phyloP scores from a whole-genome alignment of 2,888 invertebrate species.

The Drosophila melanosoma region DNA sequence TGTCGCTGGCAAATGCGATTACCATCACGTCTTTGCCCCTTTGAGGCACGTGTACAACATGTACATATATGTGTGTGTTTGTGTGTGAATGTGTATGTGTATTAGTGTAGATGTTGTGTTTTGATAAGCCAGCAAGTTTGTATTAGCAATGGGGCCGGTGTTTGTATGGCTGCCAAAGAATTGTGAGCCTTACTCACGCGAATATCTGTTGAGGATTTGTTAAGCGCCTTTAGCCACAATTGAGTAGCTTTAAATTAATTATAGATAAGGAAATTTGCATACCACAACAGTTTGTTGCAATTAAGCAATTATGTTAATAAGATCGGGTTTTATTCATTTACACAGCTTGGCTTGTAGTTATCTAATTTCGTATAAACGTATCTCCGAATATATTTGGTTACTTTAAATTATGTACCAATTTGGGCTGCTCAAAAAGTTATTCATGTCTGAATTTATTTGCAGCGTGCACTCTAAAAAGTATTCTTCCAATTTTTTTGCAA shows the following conservation, averaged over 20 bases:
- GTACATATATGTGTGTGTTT: conserved; percentile 12
- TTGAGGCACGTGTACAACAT: conserved; percentile 52
- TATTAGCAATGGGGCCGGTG: conserved; percentile 60
- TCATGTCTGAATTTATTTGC: background rate
- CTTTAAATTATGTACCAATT: background rate
- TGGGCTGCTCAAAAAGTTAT: background rate
- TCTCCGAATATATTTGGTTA: background rate
- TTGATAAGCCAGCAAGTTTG: conserved; percentile 67
- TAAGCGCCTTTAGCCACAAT: conserved; percentile 30
- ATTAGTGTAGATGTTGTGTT: conserved; percentile 58
- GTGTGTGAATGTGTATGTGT: conserved; percentile 11
- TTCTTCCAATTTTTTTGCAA: background rate
- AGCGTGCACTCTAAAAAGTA: background rate
- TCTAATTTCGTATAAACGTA: background rate
- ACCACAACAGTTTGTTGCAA: conserved; percentile 6
- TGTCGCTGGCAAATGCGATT: conserved; percentile 70
- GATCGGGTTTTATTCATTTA: background rate
- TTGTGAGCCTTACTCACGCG: conserved; percentile 17
- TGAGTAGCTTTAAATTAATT: conserved; percentile 33
- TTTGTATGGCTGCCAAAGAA: conserved; percentile 53
- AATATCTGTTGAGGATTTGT: conserved; percentile 23
- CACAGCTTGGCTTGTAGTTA: background rate
- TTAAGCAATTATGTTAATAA: background rate
- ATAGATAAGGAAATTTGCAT: conserved; percentile 24
- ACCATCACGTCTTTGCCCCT: conserved; percentile 51